phyloP scores from a whole-genome alignment of 2,797 vertebrate genomes.

The Phrynocephalus vlangalii region DNA sequence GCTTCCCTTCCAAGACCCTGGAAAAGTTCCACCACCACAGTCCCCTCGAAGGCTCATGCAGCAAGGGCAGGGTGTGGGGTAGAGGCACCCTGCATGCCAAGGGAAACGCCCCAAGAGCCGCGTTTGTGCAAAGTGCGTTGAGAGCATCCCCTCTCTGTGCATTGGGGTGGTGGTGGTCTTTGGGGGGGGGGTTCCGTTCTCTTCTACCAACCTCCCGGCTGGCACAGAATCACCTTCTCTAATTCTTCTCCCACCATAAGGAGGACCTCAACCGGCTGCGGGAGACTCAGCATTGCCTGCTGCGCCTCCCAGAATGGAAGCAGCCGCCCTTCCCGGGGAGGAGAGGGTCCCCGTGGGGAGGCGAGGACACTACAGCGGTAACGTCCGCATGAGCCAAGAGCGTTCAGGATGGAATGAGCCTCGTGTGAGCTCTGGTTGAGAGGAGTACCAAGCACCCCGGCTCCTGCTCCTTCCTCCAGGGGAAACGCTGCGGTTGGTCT shows the following conservation, averaged over 20 bases:
- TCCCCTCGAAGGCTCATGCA: too few relatives aligned
- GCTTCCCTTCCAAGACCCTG: not conserved
- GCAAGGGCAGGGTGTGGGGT: not conserved
- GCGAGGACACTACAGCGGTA: constrained; percentile 33
- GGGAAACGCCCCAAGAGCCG: not conserved
- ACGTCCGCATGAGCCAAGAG: not conserved
- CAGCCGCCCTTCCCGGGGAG: not conserved
- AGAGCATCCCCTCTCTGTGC: not conserved
- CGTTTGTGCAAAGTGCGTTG: not conserved
- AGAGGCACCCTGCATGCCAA: not conserved
- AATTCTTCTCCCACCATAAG: constrained; percentile 5
- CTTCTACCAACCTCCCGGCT: too few relatives aligned
- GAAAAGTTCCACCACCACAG: not conserved
- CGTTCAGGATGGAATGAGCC: too few relatives aligned
- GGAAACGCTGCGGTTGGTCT: too few relatives aligned
- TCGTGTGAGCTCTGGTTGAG: not conserved
- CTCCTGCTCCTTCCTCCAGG: too few relatives aligned
- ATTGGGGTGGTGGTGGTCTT: not conserved
- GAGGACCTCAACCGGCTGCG: not conserved
- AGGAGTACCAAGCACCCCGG: too few relatives aligned
- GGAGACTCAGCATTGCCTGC: not conserved
- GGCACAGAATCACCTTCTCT: not conserved
- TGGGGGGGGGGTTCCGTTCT: too few relatives aligned
- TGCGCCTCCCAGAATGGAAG: constrained; percentile 12
- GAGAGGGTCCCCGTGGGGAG: not conserved